These are phyloP conservation scores for Marisa cornuarietis DNA, from an alignment of 1,140 invertebrate genomes.

Conservation along the genomic window DNA sequence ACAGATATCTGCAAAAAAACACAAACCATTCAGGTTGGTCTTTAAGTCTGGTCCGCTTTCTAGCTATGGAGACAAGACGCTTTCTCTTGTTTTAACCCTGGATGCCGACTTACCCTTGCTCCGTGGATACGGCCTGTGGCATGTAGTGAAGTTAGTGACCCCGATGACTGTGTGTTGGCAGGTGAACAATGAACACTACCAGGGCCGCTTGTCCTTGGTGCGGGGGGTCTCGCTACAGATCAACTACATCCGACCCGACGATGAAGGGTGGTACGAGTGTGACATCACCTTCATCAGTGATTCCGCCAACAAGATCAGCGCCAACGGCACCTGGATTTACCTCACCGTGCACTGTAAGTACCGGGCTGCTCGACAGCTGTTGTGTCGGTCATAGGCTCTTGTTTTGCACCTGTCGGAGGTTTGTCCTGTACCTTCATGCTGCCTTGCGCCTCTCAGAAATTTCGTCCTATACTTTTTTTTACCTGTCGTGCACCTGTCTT, in stretches of 20 bases:
- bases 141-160: background rate
- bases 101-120: no score
- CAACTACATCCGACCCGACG: constrained; percentile 81
- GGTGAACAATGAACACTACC: constrained; percentile 22
- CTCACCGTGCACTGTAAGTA: constrained; percentile 90
- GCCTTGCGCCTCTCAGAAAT: no score
- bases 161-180: background rate
- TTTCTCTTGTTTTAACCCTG: no score
- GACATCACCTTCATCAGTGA: constrained; percentile 95
- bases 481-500: no score
- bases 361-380: background rate
- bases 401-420: no score
- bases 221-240: constrained; percentile 25
- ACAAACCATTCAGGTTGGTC: no score
- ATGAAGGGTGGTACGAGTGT: constrained; percentile 98
- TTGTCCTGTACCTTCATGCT: no score
- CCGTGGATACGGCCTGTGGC: no score
- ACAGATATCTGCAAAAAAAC: no score
- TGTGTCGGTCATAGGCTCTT: background rate
- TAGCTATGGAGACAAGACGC: no score
- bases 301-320: constrained; percentile 70
- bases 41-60: no score
- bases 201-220: constrained; percentile 11
- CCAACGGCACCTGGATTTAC: constrained; percentile 93
- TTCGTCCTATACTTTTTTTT: no score